A percentile compares a stretch with the other conserved stretches of the same genome.
Conservation (phyloP, 2,113 vertebrate species). For the Sinocyclocheilus maitianheensis region DNA sequence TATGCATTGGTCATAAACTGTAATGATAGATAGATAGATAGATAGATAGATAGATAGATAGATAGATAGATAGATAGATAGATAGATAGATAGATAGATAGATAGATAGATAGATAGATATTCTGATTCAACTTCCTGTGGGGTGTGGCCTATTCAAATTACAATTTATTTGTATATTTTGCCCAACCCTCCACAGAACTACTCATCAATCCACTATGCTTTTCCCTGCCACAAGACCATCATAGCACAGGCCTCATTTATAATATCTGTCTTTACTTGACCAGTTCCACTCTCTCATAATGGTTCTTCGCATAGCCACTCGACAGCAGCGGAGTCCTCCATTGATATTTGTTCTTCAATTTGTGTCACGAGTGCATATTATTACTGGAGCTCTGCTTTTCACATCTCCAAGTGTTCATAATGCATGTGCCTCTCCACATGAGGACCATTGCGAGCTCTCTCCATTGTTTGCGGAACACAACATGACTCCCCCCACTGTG, state of each 20-base stretch:
- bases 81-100: too few species aligned
- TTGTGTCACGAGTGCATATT: constrained; percentile 59
- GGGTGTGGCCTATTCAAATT: too few species aligned
- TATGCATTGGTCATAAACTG: too few species aligned
- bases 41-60: too few species aligned
- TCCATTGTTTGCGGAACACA: constrained; percentile 73
- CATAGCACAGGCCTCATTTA: constrained; percentile 34
- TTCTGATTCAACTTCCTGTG: too few species aligned
- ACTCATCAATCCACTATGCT: not conserved
- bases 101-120: too few species aligned
- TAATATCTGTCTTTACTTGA: constrained; percentile 42
- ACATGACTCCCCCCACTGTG: constrained; percentile 75
- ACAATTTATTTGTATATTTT: too few species aligned
- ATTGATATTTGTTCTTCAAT: constrained; percentile 63
- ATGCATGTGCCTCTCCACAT: constrained; percentile 68
- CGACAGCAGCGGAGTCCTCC: constrained; percentile 46
- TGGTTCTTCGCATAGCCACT: constrained; percentile 41
- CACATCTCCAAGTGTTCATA: constrained; percentile 62
- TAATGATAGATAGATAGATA: too few species aligned
- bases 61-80: too few species aligned
- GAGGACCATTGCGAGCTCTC: constrained; percentile 62
- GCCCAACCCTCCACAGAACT: too few species aligned
- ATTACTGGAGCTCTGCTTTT: constrained; percentile 61
- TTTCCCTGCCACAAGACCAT: not conserved
- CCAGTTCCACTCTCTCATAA: constrained; percentile 41